phyloP scores from a whole-genome alignment of 2,888 invertebrate genomes.

The Graphium colonna region DNA sequence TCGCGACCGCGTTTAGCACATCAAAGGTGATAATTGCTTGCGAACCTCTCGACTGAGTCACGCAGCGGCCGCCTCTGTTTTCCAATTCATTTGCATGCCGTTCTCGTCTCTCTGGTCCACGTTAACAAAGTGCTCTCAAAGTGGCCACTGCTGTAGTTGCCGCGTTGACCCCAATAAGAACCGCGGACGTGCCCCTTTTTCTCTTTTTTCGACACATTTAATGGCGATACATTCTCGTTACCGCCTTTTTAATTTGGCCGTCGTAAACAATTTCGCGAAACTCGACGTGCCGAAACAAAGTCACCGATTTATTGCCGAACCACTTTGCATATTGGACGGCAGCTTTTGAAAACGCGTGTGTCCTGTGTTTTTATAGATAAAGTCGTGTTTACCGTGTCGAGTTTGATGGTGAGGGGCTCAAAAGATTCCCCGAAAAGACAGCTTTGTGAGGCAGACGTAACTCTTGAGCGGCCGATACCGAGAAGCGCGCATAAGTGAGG shows the following conservation, averaged over 20 bases:
- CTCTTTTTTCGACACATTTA: conserved; percentile 4
- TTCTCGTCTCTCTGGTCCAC: conserved; percentile 30
- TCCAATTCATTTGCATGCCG: conserved; percentile 45
- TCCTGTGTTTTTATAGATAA: neutral
- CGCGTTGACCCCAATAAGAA: conserved; percentile 17
- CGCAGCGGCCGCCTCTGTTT: conserved; percentile 35
- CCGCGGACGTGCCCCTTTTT: conserved; percentile 5
- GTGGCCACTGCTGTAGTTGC: conserved; percentile 13
- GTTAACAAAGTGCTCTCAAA: conserved; percentile 18
- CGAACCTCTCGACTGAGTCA: conserved; percentile 53
- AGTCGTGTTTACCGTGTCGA: conserved; percentile 6
- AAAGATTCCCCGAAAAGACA: conserved; percentile 17
- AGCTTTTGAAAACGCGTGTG: neutral
- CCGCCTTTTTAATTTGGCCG: conserved; percentile 13
- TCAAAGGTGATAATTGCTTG: conserved; percentile 51
- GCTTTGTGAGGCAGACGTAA: conserved; percentile 15
- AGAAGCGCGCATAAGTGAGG: conserved; percentile 31
- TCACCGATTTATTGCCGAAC: neutral
- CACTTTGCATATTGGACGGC: neutral
- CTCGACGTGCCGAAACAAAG: conserved; percentile 3
- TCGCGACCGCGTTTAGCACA: conserved; percentile 47
- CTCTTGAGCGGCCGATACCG: conserved; percentile 14
- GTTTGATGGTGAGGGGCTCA: neutral
- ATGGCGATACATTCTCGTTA: conserved; percentile 8
- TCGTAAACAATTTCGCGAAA: conserved; percentile 11